A percentile compares a stretch with the other conserved stretches of the same genome.
These are phyloP conservation scores for Dreissena rostriformis DNA, from an alignment of 1,140 invertebrate species.

Conservation along the genomic window DNA sequence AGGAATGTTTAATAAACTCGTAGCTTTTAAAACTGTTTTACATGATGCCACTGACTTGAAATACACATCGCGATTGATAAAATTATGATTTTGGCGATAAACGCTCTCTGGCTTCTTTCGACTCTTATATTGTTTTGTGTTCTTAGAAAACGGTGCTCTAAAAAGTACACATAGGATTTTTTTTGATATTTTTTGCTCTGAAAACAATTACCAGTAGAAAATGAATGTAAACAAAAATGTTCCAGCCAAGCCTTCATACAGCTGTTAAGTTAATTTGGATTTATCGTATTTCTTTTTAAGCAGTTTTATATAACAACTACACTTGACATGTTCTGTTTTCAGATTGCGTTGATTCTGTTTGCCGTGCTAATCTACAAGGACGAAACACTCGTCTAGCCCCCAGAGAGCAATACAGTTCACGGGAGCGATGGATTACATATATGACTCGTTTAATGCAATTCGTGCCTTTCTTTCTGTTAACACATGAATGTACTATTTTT, in stretches of 20 bases:
- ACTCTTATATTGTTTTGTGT: neutral
- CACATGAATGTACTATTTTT: no score
- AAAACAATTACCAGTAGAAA: neutral
- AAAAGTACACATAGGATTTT: no score
- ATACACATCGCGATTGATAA: no score
- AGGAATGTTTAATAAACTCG: no score
- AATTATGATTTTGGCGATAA: no score
- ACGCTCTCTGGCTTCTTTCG: neutral
- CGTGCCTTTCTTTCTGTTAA: no score
- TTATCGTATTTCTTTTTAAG: neutral
- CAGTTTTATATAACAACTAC: neutral
- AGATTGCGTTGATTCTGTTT: slow-evolving; percentile 19
- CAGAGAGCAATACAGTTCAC: neutral
- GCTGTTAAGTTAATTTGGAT: neutral
- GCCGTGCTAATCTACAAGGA: slow-evolving; percentile 5
- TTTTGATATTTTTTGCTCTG: no score
- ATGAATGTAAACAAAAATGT: neutral
- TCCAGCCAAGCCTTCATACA: neutral
- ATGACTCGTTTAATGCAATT: no score
- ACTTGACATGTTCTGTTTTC: neutral
- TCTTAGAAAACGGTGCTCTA: neutral
- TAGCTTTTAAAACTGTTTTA: no score
- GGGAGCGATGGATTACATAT: no score
- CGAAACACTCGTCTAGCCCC: neutral
- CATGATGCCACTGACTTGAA: no score